Evolutionary conservation across 1,140 invertebrate genomes (phyloP), one percentile per base, ranked within the genome.

Genomic region (Panulirus ornatus): DNA sequence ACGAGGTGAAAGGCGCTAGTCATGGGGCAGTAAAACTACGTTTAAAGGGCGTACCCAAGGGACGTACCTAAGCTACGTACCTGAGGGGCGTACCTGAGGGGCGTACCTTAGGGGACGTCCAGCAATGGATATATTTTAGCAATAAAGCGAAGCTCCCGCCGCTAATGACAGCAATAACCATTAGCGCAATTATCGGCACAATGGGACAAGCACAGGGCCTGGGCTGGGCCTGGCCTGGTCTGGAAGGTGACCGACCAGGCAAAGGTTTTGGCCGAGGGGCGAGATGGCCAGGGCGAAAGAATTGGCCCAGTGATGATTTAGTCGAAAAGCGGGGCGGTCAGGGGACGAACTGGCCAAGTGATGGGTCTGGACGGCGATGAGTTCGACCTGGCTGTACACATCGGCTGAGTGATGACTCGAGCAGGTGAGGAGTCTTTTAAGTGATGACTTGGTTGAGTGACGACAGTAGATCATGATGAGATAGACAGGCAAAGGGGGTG

Each of bases 121-220:
- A 3, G 19, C 54, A 58, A 58, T 58, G 54, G 54, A 14, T 79
- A 79, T 81, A 81, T 81, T 81, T 81, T 81, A 54, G 58, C 78
- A 81, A 81, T 81, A 81, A 81, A 81, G 78, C 27, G 47, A 81
- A 54, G 58, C 38, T 81, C n/a, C n/a, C 9, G 78, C 47, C 78
- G 36, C 51, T 81, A 81, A 81, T 81, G 78, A 58, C 78, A 58
- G 78, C 78, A 81, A 81, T 81, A 81, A 81, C 78, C 78, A 81
- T 81, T 81, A 81, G 16, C 30, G 34, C 78, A 81, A 81, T 81
- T 81, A 81, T 36, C 78, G 5, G 14, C 27, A 81, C 78, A 81
- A 81, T 81, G 51, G 78, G 16, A 19, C 42, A 47, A 47, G 11
- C 54, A 22, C 54, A 5, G 75, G 11, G 73, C 38, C 36, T n/a